Evolutionary conservation across 2,888 invertebrate species (phyloP).

Genomic region (Acrobasis repandana): DNA sequence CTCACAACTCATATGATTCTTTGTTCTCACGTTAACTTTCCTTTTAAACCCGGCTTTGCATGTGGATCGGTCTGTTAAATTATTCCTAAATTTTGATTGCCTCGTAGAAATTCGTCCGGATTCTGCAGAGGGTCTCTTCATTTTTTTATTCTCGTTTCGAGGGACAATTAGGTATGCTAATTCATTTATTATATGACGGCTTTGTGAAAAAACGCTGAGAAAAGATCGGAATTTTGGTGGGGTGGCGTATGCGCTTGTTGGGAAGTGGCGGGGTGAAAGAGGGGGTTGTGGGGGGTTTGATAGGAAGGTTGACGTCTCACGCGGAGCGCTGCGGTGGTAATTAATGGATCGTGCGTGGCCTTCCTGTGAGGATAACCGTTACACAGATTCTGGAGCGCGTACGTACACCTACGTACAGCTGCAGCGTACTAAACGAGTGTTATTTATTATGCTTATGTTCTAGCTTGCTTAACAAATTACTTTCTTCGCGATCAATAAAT

Average conservation of each 20-base stretch:
- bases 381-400: conserved; percentile 31
- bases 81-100: conserved; percentile 76
- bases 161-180: conserved; percentile 78
- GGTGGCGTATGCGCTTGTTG: conserved; percentile 38
- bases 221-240: conserved; percentile 58
- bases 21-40: conserved; percentile 58
- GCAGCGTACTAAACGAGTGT: conserved; percentile 21
- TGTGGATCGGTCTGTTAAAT: conserved; percentile 66
- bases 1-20: conserved; percentile 48
- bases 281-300: conserved; percentile 31
- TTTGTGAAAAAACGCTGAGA: conserved; percentile 59
- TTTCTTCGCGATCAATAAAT: neutral
- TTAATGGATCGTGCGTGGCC: conserved; percentile 60
- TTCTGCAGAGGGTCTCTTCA: conserved; percentile 58
- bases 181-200: conserved; percentile 72
- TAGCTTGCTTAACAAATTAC: conserved; percentile 16
- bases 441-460: conserved; percentile 22
- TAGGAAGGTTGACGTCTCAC: conserved; percentile 49
- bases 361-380: conserved; percentile 47
- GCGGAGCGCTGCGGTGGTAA: conserved; percentile 48
- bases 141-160: conserved; percentile 69
- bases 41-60: conserved; percentile 59
- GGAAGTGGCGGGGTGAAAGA: conserved; percentile 9
- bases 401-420: conserved; percentile 15
- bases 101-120: conserved; percentile 65